These are phyloP conservation scores for Rhea americana DNA, from an alignment of 2,113 vertebrate genomes.

Conservation along the genomic window DNA sequence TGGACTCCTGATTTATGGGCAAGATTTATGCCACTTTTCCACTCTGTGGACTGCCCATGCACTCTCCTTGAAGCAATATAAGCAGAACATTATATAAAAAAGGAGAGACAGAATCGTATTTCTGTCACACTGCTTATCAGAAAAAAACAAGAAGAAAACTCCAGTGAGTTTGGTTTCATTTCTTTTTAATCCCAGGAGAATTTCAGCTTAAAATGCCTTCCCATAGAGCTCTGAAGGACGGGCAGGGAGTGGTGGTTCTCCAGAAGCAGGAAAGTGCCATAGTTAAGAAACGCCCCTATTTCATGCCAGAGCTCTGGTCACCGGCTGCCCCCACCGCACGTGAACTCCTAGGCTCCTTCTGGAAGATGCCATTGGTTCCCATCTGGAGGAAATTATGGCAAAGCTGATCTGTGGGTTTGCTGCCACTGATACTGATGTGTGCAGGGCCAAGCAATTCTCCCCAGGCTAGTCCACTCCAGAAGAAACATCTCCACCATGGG, in stretches of 20 bases:
- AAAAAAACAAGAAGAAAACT: not conserved
- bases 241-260: not conserved
- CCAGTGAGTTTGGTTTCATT: not conserved
- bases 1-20: slow-evolving; percentile 9
- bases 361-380: not conserved
- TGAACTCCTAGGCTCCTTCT: not conserved
- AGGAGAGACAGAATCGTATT: not conserved
- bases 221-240: not conserved
- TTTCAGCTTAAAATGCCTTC: not conserved
- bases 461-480: not conserved
- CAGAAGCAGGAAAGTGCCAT: fast-evolving
- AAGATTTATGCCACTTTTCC: not conserved
- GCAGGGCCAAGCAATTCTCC: not conserved
- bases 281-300: not conserved
- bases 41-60: fast-evolving
- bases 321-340: not conserved
- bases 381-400: not conserved
- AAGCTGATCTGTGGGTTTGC: not conserved
- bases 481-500: not conserved
- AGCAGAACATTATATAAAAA: not conserved
- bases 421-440: not conserved
- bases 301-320: too few relatives aligned
- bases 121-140: not conserved
- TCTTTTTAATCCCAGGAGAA: not conserved
- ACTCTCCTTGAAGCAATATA: slow-evolving; percentile 26